These are phyloP conservation scores for Heterodera filipjevi DNA, from an alignment of 2,888 invertebrate species.

Conservation along the genomic window DNA sequence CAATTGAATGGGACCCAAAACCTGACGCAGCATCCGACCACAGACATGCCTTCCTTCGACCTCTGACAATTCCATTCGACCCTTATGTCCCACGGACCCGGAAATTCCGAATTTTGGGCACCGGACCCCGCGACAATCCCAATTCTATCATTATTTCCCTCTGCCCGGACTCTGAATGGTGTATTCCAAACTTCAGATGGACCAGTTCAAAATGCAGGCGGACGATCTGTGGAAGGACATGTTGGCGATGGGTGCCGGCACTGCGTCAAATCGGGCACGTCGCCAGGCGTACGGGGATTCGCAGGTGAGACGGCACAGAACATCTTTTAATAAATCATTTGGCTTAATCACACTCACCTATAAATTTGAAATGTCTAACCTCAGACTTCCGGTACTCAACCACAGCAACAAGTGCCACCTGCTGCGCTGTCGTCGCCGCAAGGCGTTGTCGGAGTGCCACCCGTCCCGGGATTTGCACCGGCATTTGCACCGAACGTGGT, in stretches of 20 bases:
- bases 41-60: no score
- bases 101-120: no score
- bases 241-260: constrained; percentile 60
- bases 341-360: background rate
- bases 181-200: constrained; percentile 45
- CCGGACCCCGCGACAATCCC: no score
- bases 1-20: no score
- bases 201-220: constrained; percentile 50
- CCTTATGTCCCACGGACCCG: no score
- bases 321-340: no score
- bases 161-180: no score
- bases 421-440: background rate
- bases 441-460: background rate
- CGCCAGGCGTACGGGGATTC: constrained; percentile 61
- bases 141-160: no score
- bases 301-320: background rate
- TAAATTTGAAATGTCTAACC: background rate
- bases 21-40: no score
- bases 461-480: background rate
- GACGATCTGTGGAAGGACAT: constrained; percentile 59
- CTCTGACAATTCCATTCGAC: no score
- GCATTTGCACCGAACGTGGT: no score
- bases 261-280: constrained; percentile 61
- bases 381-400: background rate
- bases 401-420: background rate